Base-by-base conservation (phyloP, 2,797 vertebrate species). In the Linurgus olivaceus region DNA sequence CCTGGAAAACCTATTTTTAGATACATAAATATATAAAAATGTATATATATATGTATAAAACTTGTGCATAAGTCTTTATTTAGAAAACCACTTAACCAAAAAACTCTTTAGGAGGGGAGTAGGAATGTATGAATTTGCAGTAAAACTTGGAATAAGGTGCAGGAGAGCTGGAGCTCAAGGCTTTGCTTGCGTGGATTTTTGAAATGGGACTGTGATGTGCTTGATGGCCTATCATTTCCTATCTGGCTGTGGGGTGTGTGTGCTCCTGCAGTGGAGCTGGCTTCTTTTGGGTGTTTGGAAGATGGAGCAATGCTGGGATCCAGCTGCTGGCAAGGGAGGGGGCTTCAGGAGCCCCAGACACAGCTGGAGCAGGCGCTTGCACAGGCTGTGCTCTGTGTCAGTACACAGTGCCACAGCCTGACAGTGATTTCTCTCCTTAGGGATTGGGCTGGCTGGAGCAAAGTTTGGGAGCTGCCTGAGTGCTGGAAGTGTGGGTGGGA, bases 321-420 rank as follows among this genome's bases (percentile, higher is more conserved):
- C 83, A 83, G 96, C 78, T 85, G 94, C 91, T 71, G 91, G 82
- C 54, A 4, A 6, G 90, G 88, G 86, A 90, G 57, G 76, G 93
- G 96, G 93, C 97, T 86, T 77, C 80, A 63, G 97, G 98, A 96
- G 97, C 96, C 97, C 94, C 72, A 59, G 95, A 95, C 90, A 25
- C 93, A 84, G 88, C 97, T 96, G 97, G 97, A 97, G 93, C 95
- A 63, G 85, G 89, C 52, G 1, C 78, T 81, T 11, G 29, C 59
- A 28, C 76, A 10, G 54, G 18, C 44, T 25, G 16, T 38, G 37
- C 86, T 40, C 58, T 20, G 37, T 26, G 13, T 51, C 7, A 2
- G 55, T 5, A 2, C 6, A 1, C 10, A 3, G 37, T 4, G 7
- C 38, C 29, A 0, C 54, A 11, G 47, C 33, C 1, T 11, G 50